A percentile compares a stretch with the other conserved stretches of the same genome.
These are phyloP conservation scores for Helogale parvula DNA, from an alignment of 2,113 vertebrate species.

Conservation along the genomic window DNA sequence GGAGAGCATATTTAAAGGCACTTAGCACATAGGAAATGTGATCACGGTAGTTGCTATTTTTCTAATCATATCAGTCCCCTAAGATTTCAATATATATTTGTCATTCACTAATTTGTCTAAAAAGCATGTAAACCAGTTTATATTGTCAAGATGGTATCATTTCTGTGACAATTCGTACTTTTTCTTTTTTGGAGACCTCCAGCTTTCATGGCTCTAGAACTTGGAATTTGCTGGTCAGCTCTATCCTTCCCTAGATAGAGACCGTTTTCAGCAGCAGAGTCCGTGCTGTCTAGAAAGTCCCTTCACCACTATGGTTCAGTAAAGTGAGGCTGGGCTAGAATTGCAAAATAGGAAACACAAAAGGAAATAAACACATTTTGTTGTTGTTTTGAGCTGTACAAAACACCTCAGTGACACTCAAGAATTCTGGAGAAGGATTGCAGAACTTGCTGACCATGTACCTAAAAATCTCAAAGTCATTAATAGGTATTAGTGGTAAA, in stretches of 20 bases:
- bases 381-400: background rate
- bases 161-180: background rate
- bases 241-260: background rate
- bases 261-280: background rate
- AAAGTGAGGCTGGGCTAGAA: background rate
- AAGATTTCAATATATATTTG: background rate
- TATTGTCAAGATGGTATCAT: background rate
- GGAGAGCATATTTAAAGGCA: background rate
- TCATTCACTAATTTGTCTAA: background rate
- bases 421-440: background rate
- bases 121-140: background rate
- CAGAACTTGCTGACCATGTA: background rate
- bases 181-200: background rate
- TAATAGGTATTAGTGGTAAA: background rate
- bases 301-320: background rate
- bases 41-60: background rate
- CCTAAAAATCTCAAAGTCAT: background rate
- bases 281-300: background rate
- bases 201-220: background rate
- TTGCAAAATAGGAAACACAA: background rate
- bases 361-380: background rate
- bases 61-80: background rate
- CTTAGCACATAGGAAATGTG: rapidly evolving
- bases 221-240: background rate
- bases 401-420: background rate